These are phyloP conservation scores for Eumacrocentrus americanus DNA, from an alignment of 2,888 invertebrate species.

Conservation along the genomic window DNA sequence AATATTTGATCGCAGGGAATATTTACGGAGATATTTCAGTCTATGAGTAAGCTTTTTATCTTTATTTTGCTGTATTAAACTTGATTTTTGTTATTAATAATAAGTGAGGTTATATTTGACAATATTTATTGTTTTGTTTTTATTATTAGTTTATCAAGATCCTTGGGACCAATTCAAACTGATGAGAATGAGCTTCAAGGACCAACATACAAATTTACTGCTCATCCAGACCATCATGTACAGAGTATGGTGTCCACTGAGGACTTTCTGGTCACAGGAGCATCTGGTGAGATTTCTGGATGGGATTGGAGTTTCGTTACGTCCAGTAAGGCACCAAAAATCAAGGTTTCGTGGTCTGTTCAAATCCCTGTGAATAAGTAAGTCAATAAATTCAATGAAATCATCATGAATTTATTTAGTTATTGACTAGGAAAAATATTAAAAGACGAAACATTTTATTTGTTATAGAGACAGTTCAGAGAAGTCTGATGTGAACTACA, in stretches of 20 bases:
- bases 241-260: slow-evolving; percentile 73
- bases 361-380: slow-evolving; percentile 68
- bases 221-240: slow-evolving; percentile 71
- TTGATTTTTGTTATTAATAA: background rate
- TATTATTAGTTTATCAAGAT: slow-evolving; percentile 67
- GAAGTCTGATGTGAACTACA: slow-evolving; percentile 78
- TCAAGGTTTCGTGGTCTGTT: slow-evolving; percentile 70
- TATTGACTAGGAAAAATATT: slow-evolving; percentile 4
- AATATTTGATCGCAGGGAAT: slow-evolving; percentile 81
- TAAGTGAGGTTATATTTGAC: background rate
- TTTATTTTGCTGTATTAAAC: slow-evolving; percentile 22
- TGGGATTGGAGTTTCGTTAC: slow-evolving; percentile 77
- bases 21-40: slow-evolving; percentile 84
- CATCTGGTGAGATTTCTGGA: slow-evolving; percentile 77
- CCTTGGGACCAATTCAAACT: slow-evolving; percentile 66
- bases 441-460: slow-evolving; percentile 17
- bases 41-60: slow-evolving; percentile 71
- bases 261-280: slow-evolving; percentile 75
- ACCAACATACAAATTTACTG: slow-evolving; percentile 69
- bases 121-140: slow-evolving; percentile 29
- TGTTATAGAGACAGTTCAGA: slow-evolving; percentile 69
- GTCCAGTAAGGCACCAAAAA: slow-evolving; percentile 66
- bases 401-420: background rate
- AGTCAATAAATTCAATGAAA: slow-evolving; percentile 21
- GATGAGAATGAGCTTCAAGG: slow-evolving; percentile 66